phyloP scores from a whole-genome alignment of 2,797 vertebrate species.

The Sphenodon punctatus region DNA sequence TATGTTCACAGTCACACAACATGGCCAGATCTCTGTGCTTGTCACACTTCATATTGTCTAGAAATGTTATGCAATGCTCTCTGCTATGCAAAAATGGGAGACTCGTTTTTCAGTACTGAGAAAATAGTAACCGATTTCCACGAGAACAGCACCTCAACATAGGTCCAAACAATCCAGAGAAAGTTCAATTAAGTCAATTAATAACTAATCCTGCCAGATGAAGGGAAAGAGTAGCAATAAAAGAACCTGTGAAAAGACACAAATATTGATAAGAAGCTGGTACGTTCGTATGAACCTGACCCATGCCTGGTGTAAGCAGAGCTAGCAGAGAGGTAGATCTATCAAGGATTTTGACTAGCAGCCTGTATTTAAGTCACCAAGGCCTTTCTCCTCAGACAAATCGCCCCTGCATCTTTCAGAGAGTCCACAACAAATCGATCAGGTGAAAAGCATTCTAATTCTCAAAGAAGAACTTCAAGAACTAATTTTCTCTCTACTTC shows the following conservation, averaged over 20 bases:
- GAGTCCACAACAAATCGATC: too few species aligned
- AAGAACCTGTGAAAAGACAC: not conserved
- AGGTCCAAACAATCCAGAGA: not conserved
- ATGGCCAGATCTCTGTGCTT: not conserved
- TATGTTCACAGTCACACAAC: not conserved
- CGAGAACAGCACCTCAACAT: not conserved
- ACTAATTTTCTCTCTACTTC: not conserved
- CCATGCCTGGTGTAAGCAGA: not conserved
- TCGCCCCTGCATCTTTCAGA: too few species aligned
- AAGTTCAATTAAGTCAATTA: not conserved
- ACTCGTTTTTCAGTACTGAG: rapidly evolving
- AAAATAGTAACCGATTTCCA: not conserved
- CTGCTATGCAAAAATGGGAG: not conserved
- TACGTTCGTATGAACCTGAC: not conserved
- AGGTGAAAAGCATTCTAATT: too few species aligned
- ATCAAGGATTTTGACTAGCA: not conserved
- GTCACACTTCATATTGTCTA: not conserved
- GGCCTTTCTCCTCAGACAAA: too few species aligned
- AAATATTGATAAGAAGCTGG: not conserved
- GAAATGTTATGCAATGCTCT: not conserved
- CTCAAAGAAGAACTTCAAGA: too few species aligned
- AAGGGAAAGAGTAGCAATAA: rapidly evolving
- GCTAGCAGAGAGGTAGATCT: not conserved
- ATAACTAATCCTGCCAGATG: rapidly evolving
- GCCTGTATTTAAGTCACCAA: too few species aligned